A percentile compares a stretch with the other conserved stretches of the same genome.
Evolutionary conservation across 1,140 invertebrate genomes (phyloP).

Genomic region (Cardiocondyla obscurior): DNA sequence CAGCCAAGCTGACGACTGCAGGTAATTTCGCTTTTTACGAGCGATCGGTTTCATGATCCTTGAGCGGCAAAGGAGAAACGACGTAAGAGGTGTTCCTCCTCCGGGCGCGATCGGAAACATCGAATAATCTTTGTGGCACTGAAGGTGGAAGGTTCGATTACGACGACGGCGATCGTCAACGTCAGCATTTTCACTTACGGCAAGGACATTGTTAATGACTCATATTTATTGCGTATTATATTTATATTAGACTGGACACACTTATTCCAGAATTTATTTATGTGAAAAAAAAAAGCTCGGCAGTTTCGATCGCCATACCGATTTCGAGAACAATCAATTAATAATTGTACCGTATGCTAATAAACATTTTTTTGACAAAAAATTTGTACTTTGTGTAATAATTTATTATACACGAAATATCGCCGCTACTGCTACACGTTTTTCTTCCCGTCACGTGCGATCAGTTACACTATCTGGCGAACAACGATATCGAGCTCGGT

Average conservation of each 20-base stretch:
- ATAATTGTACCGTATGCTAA: too few relatives aligned
- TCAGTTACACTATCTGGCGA: slow-evolving; percentile 66
- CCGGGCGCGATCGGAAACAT: slow-evolving; percentile 37
- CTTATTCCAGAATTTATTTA: neutral
- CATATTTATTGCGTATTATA: neutral
- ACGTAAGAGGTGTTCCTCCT: slow-evolving; percentile 33
- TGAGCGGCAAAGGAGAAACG: slow-evolving; percentile 34
- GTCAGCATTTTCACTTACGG: slow-evolving; percentile 71
- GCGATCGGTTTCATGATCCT: slow-evolving; percentile 56
- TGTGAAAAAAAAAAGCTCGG: neutral
- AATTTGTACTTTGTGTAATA: too few relatives aligned
- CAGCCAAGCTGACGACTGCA: slow-evolving; percentile 32
- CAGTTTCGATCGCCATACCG: neutral
- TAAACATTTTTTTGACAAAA: too few relatives aligned
- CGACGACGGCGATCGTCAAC: slow-evolving; percentile 32
- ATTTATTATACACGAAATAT: neutral
- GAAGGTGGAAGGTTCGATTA: slow-evolving; percentile 12
- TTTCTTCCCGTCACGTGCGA: slow-evolving; percentile 8
- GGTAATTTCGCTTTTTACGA: slow-evolving; percentile 50
- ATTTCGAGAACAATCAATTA: neutral
- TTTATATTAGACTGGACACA: neutral
- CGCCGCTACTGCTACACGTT: neutral
- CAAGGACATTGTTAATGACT: slow-evolving; percentile 69
- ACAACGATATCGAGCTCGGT: slow-evolving; percentile 52
- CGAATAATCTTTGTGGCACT: slow-evolving; percentile 33